Evolutionary conservation across 2,888 invertebrate species (phyloP), one percentile per base, ranked within the genome.

Genomic region (Phania funesta): DNA sequence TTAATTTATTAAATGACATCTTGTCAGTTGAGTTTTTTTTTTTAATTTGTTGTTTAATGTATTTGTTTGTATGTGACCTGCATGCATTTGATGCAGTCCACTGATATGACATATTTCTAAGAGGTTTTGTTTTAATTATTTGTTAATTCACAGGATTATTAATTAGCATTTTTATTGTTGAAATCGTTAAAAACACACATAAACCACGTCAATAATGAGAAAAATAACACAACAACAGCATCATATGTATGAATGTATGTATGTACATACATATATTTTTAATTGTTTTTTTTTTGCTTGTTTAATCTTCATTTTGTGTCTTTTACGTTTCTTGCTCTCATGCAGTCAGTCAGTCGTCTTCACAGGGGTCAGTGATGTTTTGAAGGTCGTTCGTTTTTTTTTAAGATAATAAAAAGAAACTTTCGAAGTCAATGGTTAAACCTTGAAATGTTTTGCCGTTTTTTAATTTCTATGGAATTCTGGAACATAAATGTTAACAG

Each of bases 301-400:
- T 41, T 74, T 50, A 32, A 71, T 71, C 60, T 60, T 60, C 60
- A 60, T 50, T 44, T 60, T 60, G 18, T 38, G 26, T 29, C 67
- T 35, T 58, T 73, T 52, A 64, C 52, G 52, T 64, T 46, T 74
- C 44, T 16, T 44, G 44, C 16, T 54, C 32, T 52, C 62, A 20
- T 44, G 41, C 41, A 54, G 52, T 62, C n/a, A n/a, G n/a, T n/a
- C n/a, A n/a, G 29, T 44, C 38, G 54, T 64, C 64, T 32, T 74
- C 24, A 22, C 41, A 60, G 78, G 78, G 78, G 71, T 79, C 78
- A 79, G 32, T 65, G 71, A 71, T 65, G 71, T 73, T 73, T 78
- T 79, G 71, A 79, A 79, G 78, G 78, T 52, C 70, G 52, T 76
- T 41, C 20, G 11, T 67, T 35, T 48, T 46, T 24, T 62, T 54